Conservation (phyloP, 2,888 invertebrate genomes). For the Erebia epiphron region DNA sequence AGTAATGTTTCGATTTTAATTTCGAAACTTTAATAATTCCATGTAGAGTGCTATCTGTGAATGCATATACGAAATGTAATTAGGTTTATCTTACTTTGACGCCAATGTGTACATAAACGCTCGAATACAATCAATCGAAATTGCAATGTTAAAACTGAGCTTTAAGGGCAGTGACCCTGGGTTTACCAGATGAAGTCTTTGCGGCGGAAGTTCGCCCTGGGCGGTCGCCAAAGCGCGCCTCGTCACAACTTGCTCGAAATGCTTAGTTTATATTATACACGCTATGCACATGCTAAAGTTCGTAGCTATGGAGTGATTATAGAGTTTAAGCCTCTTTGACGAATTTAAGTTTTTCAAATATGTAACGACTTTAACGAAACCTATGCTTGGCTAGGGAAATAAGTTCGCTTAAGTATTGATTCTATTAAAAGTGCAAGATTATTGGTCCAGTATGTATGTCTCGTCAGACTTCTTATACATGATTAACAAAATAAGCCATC, state of each 20-base stretch:
- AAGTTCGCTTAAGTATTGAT: background rate
- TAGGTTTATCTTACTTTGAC: too few species aligned
- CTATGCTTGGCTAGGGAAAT: constrained; percentile 1
- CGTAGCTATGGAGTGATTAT: constrained; percentile 18
- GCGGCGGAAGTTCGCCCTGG: constrained; percentile 45
- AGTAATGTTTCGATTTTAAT: too few species aligned
- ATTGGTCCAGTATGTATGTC: too few species aligned
- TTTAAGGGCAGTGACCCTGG: constrained; percentile 50
- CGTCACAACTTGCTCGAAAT: constrained; percentile 26
- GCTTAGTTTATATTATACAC: constrained; percentile 13
- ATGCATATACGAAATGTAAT: too few species aligned
- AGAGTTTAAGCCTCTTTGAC: constrained; percentile 15
- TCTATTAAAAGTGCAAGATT: too few species aligned
- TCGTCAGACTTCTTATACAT: too few species aligned
- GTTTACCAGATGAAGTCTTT: constrained; percentile 61
- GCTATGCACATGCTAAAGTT: constrained; percentile 21
- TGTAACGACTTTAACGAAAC: constrained; percentile 4
- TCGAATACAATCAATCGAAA: too few species aligned
- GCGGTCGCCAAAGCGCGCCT: constrained; percentile 36
- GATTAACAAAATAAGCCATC: too few species aligned
- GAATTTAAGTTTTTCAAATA: constrained; percentile 20
- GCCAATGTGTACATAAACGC: too few species aligned
- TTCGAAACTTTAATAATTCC: too few species aligned
- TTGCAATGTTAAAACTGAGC: too few species aligned
- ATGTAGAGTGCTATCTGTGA: too few species aligned